These are phyloP conservation scores for Heterodera carotae DNA, from an alignment of 1,140 invertebrate species.

Conservation along the genomic window DNA sequence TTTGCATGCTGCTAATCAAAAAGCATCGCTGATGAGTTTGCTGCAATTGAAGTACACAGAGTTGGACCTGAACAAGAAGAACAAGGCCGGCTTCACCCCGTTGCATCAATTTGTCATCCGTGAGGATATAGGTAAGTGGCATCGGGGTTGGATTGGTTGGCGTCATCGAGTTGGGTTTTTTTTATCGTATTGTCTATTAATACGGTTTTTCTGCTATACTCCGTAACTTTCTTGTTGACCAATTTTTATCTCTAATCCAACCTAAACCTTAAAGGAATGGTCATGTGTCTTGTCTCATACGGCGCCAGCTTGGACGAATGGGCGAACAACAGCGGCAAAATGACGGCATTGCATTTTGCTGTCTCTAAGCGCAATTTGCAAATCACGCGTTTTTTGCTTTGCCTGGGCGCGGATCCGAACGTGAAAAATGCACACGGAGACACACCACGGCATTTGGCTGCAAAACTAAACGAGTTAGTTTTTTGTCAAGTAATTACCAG, in stretches of 20 bases:
- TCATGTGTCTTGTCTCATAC: no score
- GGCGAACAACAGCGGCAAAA: conserved; percentile 52
- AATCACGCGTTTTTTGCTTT: conserved; percentile 75
- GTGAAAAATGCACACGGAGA: conserved; percentile 74
- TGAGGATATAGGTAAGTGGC: conserved; percentile 53
- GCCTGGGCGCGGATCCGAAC: conserved; percentile 86
- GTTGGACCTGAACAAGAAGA: conserved; percentile 60
- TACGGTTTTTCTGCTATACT: no score
- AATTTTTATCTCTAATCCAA: conserved; percentile 5
- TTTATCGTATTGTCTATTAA: conserved; percentile 10
- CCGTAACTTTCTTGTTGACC: conserved; percentile 6
- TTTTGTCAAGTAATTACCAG: no score
- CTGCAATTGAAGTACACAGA: conserved; percentile 54
- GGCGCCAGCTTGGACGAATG: no score
- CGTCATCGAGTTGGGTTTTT: no score
- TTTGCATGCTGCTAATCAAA: no score
- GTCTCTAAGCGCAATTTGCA: conserved; percentile 61
- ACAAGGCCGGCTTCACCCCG: conserved; percentile 61
- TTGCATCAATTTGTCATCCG: no score
- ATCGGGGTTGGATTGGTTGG: no score
- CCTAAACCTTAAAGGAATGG: conserved; percentile 53
- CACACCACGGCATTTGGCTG: conserved; percentile 70
- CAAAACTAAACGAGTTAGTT: conserved; percentile 18
- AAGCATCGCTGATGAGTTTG: no score
- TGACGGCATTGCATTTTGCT: conserved; percentile 57